Percentiles rank a stretch among this genome's conserved stretches.
Conservation (phyloP, 37 sponge, comb jelly and placozoan genomes). For the Cladorhizidae sp. region DNA sequence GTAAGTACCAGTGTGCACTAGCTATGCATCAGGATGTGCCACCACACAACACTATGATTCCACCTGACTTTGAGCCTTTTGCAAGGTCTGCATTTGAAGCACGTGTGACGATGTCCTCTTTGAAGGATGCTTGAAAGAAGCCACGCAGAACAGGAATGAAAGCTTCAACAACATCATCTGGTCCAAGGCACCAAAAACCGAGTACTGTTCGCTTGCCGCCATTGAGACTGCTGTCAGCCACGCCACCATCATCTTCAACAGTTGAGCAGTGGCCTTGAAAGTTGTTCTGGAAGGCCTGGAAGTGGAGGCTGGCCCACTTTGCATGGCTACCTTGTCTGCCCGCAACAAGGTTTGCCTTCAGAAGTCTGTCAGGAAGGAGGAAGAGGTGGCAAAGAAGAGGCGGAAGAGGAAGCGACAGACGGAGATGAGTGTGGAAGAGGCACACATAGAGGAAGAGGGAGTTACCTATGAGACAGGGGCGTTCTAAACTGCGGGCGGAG, state of each 20-base stretch:
- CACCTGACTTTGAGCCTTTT: background rate
- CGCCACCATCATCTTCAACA: conserved; percentile 26
- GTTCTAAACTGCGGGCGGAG: no score
- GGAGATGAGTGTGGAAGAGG: background rate
- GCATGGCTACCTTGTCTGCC: background rate
- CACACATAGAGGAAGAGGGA: background rate
- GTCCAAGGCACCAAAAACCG: no score
- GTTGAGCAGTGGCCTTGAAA: background rate
- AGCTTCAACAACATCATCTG: no score
- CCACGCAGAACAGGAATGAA: no score
- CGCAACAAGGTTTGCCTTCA: background rate
- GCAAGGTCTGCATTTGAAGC: background rate
- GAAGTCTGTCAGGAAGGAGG: background rate
- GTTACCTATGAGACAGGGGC: no score
- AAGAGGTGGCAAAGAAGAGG: background rate
- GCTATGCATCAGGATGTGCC: background rate
- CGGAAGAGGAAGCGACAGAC: background rate
- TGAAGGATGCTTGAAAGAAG: no score
- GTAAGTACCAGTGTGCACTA: conserved; percentile 22
- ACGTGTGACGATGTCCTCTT: no score
- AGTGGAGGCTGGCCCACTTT: conserved; percentile 13
- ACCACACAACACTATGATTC: conserved; percentile 23
- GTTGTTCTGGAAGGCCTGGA: background rate
- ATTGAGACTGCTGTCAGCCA: conserved; percentile 17
- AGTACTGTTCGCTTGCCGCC: no score